Evolutionary conservation across 2,797 vertebrate genomes (phyloP).

Genomic region (Euthynnus affinis): DNA sequence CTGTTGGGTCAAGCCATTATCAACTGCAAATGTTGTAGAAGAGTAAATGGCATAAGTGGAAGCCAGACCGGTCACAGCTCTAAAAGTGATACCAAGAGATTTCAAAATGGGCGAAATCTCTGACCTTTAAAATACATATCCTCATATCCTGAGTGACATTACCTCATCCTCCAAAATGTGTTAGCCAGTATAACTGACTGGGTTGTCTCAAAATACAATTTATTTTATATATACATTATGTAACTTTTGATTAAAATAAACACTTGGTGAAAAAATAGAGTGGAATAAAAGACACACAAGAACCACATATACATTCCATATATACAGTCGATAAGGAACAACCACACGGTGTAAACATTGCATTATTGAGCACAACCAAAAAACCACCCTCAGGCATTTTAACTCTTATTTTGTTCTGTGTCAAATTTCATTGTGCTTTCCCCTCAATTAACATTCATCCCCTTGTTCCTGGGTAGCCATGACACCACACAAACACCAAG

Average conservation of each 20-base stretch:
- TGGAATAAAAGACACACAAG: neutral
- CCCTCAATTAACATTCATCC: constrained; percentile 43
- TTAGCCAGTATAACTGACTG: too few relatives aligned
- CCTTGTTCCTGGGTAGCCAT: constrained; percentile 34
- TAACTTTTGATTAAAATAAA: neutral
- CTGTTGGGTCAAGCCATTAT: neutral
- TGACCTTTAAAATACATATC: too few relatives aligned
- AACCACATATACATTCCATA: neutral
- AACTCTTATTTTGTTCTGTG: constrained; percentile 26
- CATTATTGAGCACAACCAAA: neutral
- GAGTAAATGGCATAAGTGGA: too few relatives aligned
- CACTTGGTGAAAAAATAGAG: neutral
- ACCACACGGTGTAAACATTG: neutral
- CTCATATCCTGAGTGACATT: too few relatives aligned
- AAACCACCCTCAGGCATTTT: constrained; percentile 30
- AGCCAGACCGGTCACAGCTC: too few relatives aligned
- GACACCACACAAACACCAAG: constrained; percentile 24
- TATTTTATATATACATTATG: neutral
- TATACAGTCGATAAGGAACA: neutral
- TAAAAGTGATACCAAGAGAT: too few relatives aligned
- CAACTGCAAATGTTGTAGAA: too few relatives aligned
- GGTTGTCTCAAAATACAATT: neutral
- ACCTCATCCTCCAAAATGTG: neutral
- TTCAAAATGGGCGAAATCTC: too few relatives aligned
- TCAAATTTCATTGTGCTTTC: constrained; percentile 11